Base-by-base conservation (phyloP, 2,888 invertebrate genomes). In the Crocallis elinguaria region DNA sequence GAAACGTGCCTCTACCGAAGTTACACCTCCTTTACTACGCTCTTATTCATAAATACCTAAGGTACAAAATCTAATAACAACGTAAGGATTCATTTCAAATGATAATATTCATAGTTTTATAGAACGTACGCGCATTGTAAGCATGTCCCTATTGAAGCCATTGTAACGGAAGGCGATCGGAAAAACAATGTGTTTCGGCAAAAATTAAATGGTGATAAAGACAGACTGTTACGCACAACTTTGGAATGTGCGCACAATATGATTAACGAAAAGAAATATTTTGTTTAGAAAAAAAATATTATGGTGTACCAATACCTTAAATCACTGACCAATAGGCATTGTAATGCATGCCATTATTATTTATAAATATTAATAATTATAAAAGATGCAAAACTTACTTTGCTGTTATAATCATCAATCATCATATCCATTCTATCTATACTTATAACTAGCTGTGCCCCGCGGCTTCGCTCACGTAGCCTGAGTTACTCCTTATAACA, bases 101-200 rank as follows among this genome's bases (percentile, higher is more conserved):
- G 77, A 78, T 79, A 82, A 75, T 80, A 76, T 78, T 79, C 73
- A 72, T 83, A 86, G 82, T 79, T 86, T 86, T 86, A 84, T 87
- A 75, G 85, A 86, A 82, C 87, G 86, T 85, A 87, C 79, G 82
- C 84, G 81, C 83, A 84, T 82, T 84, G 84, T 81, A 82, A 82
- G 75, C 79, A 74, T 79, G 83, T 81, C 73, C 72, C 83, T 79
- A 84, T 86, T 85, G 71, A 73, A 70, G 62, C 73, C 77, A 80
- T 84, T 81, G 84, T 86, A 75, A 74, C 70, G 72, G 71, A 76
- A 79, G 75, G 75, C 73, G 77, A 81, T 82, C 67, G 67, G 71
- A 77, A 82, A 84, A 80, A 84, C 81, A 77, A 81, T 75, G 67
- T 62, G 55, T 59, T 63, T 51, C 49, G 32, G 69, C 55, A 69